These are phyloP conservation scores for Deilephila elpenor DNA, from an alignment of 2,888 invertebrate genomes.

Conservation along the genomic window DNA sequence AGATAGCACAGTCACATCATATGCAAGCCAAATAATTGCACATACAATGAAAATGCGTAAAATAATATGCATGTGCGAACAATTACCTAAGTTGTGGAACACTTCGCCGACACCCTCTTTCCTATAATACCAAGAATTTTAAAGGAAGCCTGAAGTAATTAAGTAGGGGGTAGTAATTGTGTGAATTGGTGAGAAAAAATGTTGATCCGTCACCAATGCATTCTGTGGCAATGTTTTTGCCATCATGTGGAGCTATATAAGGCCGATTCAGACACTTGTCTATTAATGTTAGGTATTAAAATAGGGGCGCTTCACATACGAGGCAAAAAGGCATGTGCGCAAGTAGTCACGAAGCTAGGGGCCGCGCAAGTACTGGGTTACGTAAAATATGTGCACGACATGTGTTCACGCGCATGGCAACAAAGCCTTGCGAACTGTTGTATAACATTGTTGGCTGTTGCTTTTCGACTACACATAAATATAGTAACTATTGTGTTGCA, in stretches of 20 bases:
- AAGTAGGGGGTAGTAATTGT: too few species aligned
- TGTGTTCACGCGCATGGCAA: slow-evolving; percentile 7
- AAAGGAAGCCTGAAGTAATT: too few species aligned
- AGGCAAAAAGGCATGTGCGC: slow-evolving; percentile 1
- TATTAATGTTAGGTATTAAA: too few species aligned
- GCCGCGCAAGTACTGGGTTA: slow-evolving; percentile 55
- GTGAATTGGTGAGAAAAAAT: too few species aligned
- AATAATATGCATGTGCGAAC: not conserved
- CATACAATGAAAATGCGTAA: not conserved
- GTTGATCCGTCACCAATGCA: too few species aligned
- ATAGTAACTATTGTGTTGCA: not conserved
- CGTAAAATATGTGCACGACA: slow-evolving; percentile 46
- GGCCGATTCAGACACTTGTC: too few species aligned
- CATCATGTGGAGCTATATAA: too few species aligned
- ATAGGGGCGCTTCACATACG: not conserved
- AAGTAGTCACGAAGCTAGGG: slow-evolving; percentile 44
- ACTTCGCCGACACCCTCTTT: too few species aligned
- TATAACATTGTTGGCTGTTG: slow-evolving; percentile 17
- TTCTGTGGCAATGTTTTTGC: too few species aligned
- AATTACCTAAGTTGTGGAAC: not conserved
- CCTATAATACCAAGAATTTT: too few species aligned
- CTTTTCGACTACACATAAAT: slow-evolving; percentile 11
- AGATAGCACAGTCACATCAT: not conserved
- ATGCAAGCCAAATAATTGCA: not conserved
- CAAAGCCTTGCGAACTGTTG: slow-evolving; percentile 23